Evolutionary conservation across 2,113 vertebrate genomes (phyloP), one percentile per base, ranked within the genome.

Genomic region (Macrotus californicus): DNA sequence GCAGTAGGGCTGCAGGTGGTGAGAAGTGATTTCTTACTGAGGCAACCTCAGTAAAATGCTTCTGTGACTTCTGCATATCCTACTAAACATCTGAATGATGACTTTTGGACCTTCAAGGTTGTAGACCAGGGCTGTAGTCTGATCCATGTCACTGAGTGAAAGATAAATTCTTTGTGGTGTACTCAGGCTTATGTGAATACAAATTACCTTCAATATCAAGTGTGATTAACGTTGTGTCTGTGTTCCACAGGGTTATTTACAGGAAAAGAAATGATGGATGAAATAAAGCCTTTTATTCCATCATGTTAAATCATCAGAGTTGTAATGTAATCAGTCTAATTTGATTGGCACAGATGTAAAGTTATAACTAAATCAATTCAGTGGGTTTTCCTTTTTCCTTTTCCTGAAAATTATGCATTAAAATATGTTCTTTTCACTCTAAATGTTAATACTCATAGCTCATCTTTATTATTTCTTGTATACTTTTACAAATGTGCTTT

Each of bases 291-390:
- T 81, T 95, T 93, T 87, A 31, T 72, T 61, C 46, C 70, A 90
- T 84, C 69, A 81, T 67, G 52, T 75, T 76, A 94, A 96, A 87
- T 92, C 59, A 81, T 82, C 80, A 43, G 6, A 54, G 24, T 82
- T 52, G 39, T 84, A 75, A 92, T 95, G 18, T 48, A 59, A 87
- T 89, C 81, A 84, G 67, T 86, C 83, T 94, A 92, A 92, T 95
- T 81, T 90, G 69, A 77, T 76, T 94, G 76, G 52, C 41, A 93
- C 76, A 75, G 52, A 92, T 48, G 67, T 39, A 87, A 66, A 91
- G 16, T 91, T 70, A 84, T 64, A 72, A 89, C 8, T 41, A 87
- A 89, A 77, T 92, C 31, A 87, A 8, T 36, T 4, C 46, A 84
- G 9, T 61, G 24, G 7, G n/a, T 39, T 94, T 88, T 48, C 83